Conservation (phyloP, 2,888 invertebrate genomes). For the Dioctria rufipes region DNA sequence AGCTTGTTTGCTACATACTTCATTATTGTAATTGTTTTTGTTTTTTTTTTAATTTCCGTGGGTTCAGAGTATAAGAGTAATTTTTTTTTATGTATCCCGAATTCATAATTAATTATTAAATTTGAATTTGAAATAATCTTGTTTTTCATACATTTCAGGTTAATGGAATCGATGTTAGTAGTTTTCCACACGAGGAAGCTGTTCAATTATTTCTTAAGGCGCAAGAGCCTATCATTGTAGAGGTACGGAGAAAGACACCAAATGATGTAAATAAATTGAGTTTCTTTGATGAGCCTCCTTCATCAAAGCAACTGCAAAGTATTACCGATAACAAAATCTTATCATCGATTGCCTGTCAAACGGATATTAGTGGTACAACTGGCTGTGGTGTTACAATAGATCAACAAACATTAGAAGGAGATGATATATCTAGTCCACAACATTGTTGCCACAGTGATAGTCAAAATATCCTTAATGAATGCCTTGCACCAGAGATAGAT, state of each 20-base stretch:
- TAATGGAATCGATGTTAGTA: constrained; percentile 75
- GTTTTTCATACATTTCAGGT: constrained; percentile 67
- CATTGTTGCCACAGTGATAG: constrained; percentile 33
- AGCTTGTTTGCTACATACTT: too few species aligned
- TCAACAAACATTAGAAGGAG: background rate
- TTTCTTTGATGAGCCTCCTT: constrained; percentile 56
- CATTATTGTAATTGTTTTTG: too few species aligned
- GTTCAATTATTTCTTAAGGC: constrained; percentile 74
- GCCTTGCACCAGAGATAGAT: constrained; percentile 71
- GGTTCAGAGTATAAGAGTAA: too few species aligned
- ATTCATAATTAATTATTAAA: background rate
- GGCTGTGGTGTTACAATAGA: constrained; percentile 21
- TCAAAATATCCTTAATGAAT: constrained; percentile 70
- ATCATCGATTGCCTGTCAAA: constrained; percentile 59
- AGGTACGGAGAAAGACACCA: constrained; percentile 71
- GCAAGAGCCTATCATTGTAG: constrained; percentile 74
- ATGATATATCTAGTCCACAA: constrained; percentile 23
- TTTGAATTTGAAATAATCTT: background rate
- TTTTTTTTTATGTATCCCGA: background rate
- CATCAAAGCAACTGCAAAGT: constrained; percentile 29
- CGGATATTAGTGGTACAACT: constrained; percentile 54
- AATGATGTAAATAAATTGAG: constrained; percentile 58
- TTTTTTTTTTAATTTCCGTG: too few species aligned
- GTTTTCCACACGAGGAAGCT: constrained; percentile 74
- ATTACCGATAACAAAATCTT: background rate